A percentile compares a stretch with the other conserved stretches of the same genome.
Conservation (phyloP, 2,113 vertebrate species). For the Apodemus speciosus region DNA sequence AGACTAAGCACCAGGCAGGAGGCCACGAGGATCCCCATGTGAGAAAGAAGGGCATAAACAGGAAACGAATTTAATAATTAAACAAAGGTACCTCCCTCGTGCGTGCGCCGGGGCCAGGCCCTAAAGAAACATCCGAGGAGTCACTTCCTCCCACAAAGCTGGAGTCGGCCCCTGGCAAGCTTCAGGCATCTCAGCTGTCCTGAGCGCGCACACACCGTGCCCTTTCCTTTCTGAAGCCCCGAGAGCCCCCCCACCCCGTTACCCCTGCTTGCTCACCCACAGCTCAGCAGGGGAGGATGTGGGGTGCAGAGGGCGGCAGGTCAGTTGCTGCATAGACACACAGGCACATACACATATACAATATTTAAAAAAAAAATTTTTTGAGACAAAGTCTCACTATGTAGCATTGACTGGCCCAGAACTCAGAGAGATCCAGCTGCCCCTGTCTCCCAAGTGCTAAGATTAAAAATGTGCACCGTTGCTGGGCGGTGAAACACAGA, state of each 20-base stretch:
- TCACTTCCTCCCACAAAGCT: background rate
- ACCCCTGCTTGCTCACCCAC: background rate
- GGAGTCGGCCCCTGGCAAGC: background rate
- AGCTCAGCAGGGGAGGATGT: background rate
- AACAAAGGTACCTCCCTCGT: background rate
- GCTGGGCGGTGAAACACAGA: no score
- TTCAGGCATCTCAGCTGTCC: background rate
- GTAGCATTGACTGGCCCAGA: background rate
- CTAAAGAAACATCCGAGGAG: background rate
- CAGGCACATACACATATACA: background rate
- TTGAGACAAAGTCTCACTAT: background rate
- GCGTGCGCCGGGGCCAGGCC: background rate
- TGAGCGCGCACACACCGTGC: no score
- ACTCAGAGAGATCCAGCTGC: background rate
- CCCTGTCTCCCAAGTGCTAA: background rate
- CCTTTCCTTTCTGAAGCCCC: background rate
- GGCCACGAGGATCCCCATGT: background rate
- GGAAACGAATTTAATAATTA: conserved; percentile 62
- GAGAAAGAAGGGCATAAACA: conserved; percentile 65
- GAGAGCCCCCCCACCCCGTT: background rate
- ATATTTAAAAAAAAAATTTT: background rate
- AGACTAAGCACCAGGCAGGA: conserved; percentile 13
- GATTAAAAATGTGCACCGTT: background rate
- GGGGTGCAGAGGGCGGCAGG: background rate
- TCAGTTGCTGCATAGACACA: background rate